Base-by-base conservation (phyloP, 2,888 invertebrate genomes). In the Choreutis nemorana region DNA sequence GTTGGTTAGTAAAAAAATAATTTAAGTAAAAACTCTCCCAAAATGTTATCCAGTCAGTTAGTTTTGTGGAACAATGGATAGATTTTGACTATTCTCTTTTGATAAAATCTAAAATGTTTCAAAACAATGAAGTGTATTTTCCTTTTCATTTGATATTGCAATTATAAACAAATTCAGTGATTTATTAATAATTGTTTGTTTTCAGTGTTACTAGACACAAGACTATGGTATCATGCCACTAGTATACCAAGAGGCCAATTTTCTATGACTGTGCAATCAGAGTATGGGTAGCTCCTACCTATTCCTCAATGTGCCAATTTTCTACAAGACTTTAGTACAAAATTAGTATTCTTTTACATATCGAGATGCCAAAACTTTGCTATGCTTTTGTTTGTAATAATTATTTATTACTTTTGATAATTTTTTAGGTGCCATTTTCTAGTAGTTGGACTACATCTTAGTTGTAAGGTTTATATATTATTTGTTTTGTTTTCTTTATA, bases 201-300 rank as follows among this genome's bases (percentile, higher is more conserved):
- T 83, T 37, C 70, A 89, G 90, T 95, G 34, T 79, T 95, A 33
- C 77, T 95, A 29, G 94, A 96, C 55, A 95, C 95, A 1, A 85
- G 94, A 44, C 83, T 91, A 36, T 96, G 95, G 95, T 95, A 94
- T 59, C 94, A 95, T 61, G 86, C 89, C 29, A 95, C 95, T 20
- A 85, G 82, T 42, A 89, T 94, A 32, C 84, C 88, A 25, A 87
- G 88, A 40, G 89, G 89, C 4, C 85, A 90, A 51, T 87, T 95
- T 48, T 92, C 94, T 42, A 78, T 95, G 23, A 92, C 94, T 8
- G 86, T 95, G 34, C 94, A 94, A 45, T 95, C 95, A 0, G 95
- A 95, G 62, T 95, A 94, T 70, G 94, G 95, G 45, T 90, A 79
- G 71, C 32, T 12, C 27, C 33, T 31, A 32, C 26, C n/a, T n/a